Conservation (phyloP, 2,797 vertebrate species). For the Melanotaenia trifasciata region DNA sequence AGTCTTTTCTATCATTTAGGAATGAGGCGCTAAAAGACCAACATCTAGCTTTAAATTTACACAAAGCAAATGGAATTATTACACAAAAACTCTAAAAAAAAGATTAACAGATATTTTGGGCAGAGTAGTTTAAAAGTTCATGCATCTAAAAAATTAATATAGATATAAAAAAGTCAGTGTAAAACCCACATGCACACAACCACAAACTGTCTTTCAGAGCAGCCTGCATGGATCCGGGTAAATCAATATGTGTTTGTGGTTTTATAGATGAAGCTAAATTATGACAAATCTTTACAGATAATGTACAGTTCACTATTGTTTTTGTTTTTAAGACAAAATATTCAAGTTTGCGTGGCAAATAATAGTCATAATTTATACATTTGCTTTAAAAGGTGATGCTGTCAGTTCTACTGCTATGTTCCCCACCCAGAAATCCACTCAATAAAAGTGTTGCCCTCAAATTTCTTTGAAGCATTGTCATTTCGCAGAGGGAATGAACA, state of each 20-base stretch:
- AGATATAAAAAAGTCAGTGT: background rate
- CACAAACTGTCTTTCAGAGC: background rate
- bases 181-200: background rate
- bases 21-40: no score
- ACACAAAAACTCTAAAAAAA: no score
- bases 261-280: background rate
- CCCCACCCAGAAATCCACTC: conserved; percentile 6
- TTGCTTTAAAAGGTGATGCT: background rate
- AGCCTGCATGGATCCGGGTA: conserved; percentile 29
- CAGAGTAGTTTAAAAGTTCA: no score
- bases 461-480: conserved; percentile 28
- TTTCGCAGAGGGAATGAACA: conserved; percentile 33
- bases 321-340: background rate
- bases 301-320: no score
- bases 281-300: background rate
- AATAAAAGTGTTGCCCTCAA: conserved; percentile 19
- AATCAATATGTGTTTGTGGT: conserved; percentile 48
- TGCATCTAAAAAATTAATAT: no score
- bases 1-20: no score
- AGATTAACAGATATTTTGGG: no score
- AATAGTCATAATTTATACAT: background rate
- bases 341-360: background rate
- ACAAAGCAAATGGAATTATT: no score
- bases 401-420: background rate
- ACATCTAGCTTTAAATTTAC: no score